phyloP scores from a whole-genome alignment of 2,113 vertebrate species.

The Coryphaenoides rupestris region DNA sequence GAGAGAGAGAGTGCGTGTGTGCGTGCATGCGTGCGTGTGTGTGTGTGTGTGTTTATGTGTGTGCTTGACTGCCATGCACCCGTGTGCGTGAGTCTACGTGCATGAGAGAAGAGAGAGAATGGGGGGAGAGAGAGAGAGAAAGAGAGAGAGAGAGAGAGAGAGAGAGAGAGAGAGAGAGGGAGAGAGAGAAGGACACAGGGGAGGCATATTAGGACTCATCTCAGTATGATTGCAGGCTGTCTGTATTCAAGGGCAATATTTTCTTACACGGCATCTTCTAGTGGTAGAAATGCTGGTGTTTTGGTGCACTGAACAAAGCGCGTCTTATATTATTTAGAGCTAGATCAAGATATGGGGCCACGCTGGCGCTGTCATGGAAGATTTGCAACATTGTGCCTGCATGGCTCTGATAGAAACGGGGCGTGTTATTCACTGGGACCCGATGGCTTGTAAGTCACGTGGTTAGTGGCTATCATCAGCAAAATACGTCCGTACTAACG shows the following conservation, averaged over 20 bases:
- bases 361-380: neutral
- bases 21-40: neutral
- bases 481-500: conserved; percentile 48
- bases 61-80: neutral
- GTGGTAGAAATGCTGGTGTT: no score
- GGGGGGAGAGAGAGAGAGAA: no score
- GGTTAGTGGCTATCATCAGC: conserved; percentile 43
- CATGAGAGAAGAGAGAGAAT: no score
- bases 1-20: neutral
- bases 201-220: no score
- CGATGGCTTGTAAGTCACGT: neutral
- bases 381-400: conserved; percentile 9
- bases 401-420: conserved; percentile 8
- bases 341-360: neutral
- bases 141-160: no score
- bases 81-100: no score
- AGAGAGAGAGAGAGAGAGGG: no score
- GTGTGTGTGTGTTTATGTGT: neutral
- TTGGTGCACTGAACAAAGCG: neutral
- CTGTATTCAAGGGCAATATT: no score
- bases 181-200: no score
- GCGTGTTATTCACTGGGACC: neutral
- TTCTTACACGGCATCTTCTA: no score
- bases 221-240: no score
- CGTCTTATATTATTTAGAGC: neutral